phyloP scores from a whole-genome alignment of 2,888 invertebrate species.

The Heliconius ismenius region DNA sequence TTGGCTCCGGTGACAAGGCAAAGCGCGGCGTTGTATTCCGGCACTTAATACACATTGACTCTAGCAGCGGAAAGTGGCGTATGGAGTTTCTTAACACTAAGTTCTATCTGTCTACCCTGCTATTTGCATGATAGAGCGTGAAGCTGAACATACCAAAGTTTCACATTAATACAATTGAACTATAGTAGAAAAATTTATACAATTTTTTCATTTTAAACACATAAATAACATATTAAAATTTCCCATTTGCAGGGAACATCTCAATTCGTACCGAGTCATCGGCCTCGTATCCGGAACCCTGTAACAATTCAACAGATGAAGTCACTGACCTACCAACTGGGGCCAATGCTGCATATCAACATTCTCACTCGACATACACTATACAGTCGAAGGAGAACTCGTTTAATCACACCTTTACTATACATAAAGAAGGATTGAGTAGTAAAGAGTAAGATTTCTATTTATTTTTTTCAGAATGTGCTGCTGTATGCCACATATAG shows the following conservation, averaged over 20 bases:
- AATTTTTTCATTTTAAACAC: too few species aligned
- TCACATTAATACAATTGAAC: neutral
- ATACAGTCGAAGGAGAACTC: constrained; percentile 53
- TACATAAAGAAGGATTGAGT: constrained; percentile 60
- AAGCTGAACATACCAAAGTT: neutral
- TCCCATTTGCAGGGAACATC: constrained; percentile 58
- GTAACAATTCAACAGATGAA: constrained; percentile 72
- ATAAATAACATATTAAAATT: too few species aligned
- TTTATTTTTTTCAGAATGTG: neutral
- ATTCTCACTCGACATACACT: constrained; percentile 57
- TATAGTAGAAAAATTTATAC: too few species aligned
- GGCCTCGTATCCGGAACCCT: constrained; percentile 75
- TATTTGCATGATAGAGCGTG: neutral
- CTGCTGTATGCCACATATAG: neutral
- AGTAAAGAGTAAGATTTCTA: constrained; percentile 65
- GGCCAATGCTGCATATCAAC: constrained; percentile 47
- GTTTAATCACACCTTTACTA: constrained; percentile 60
- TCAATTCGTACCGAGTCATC: constrained; percentile 72
- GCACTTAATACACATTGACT: too few species aligned
- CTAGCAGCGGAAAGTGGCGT: too few species aligned
- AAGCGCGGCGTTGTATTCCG: too few species aligned
- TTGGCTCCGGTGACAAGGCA: too few species aligned
- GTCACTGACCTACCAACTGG: constrained; percentile 65
- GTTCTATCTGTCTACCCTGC: neutral
- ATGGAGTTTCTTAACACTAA: neutral